A percentile compares a stretch with the other conserved stretches of the same genome.
Conservation (phyloP, 2,888 invertebrate genomes). For the Scelioninae gen. 1 region DNA sequence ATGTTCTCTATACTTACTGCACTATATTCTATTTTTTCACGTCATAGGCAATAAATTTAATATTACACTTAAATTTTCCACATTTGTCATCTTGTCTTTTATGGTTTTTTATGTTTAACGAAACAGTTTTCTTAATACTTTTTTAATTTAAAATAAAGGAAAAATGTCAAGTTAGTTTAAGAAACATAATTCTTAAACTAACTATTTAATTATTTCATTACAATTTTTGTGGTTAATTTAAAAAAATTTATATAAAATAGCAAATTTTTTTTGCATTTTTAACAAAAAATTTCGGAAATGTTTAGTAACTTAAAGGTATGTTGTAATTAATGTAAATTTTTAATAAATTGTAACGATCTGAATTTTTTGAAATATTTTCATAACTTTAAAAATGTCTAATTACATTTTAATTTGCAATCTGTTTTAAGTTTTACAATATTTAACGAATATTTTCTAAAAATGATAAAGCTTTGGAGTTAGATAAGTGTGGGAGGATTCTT, state of each 20-base stretch:
- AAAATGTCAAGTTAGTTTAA: background rate
- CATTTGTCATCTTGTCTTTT: constrained; percentile 27
- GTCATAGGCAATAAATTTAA: constrained; percentile 38
- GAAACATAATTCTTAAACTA: too few relatives aligned
- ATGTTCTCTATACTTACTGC: constrained; percentile 41
- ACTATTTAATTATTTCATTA: too few relatives aligned
- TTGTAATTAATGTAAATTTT: too few relatives aligned
- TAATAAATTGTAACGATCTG: too few relatives aligned
- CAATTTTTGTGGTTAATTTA: too few relatives aligned
- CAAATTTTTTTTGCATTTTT: too few relatives aligned
- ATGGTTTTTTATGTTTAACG: constrained; percentile 20
- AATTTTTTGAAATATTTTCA: too few relatives aligned
- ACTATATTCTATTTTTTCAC: constrained; percentile 41
- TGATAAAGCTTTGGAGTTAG: constrained; percentile 6
- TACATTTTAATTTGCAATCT: background rate
- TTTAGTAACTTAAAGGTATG: too few relatives aligned
- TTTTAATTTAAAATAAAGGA: constrained; percentile 21
- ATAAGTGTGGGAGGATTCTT: constrained; percentile 31
- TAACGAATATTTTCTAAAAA: constrained; percentile 21
- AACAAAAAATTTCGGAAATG: too few relatives aligned
- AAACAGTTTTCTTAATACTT: constrained; percentile 25
- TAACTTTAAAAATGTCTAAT: too few relatives aligned
- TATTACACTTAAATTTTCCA: constrained; percentile 37
- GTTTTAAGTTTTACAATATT: background rate
- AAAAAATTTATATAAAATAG: too few relatives aligned